Conservation (phyloP, 2,888 invertebrate species). For the Ectemnius cavifrons region DNA sequence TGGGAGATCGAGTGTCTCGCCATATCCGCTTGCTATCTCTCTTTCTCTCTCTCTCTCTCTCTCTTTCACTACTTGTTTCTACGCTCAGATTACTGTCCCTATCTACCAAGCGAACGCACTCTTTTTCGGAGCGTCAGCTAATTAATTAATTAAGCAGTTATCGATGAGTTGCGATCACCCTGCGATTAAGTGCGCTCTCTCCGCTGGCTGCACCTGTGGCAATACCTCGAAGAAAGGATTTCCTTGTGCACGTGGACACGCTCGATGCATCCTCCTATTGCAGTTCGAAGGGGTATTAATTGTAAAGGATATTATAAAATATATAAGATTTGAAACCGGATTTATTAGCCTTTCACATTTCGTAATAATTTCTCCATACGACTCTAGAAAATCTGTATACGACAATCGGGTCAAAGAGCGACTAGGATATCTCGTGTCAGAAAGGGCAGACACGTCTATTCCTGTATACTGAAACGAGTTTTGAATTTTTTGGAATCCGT, state of each 20-base stretch:
- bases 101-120: neutral
- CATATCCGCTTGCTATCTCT: no score
- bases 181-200: slow-evolving; percentile 20
- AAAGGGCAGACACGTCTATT: no score
- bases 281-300: neutral
- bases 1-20: neutral
- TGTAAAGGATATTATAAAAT: no score
- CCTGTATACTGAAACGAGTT: no score
- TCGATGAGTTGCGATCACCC: neutral
- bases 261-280: slow-evolving; percentile 2
- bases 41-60: neutral
- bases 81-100: neutral
- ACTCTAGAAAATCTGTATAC: no score
- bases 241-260: neutral
- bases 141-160: slow-evolving; percentile 15
- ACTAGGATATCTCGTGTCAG: no score
- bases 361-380: no score
- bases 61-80: no score
- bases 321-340: no score
- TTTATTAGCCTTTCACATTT: no score
- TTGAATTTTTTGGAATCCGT: no score
- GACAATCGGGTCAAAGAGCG: no score
- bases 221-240: neutral
- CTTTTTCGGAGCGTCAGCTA: slow-evolving; percentile 10
- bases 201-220: neutral